Base-by-base conservation (phyloP, 2,888 invertebrate species). In the Ptilodon capucinus region DNA sequence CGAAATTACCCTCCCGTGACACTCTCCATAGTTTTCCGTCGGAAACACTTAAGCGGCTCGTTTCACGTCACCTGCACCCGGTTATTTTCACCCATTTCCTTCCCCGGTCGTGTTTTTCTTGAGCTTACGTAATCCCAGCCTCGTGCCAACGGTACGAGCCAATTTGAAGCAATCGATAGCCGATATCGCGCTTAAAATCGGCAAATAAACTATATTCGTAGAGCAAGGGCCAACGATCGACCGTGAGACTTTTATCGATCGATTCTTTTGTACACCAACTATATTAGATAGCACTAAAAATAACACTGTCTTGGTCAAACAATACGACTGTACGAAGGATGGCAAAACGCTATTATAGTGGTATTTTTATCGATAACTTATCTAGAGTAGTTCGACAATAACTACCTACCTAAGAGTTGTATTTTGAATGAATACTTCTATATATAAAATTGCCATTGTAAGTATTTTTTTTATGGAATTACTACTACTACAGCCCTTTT, bases 141-240 rank as follows among this genome's bases (percentile, higher is more conserved):
- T 45, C 28, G 48, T 42, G 57, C 46, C 63, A 60, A 64, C 64
- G 61, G 51, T 58, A 62, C 56, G 59, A 68, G 60, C 64, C 68
- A 68, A 72, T 74, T 71, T 69, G 47, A 42, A 52, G 42, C 46
- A 69, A 75, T 74, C 74, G 53, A 69, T 74, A 65, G 35, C 34
- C 57, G 60, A 63, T 61, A 63, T 51, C 54, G 39, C 38, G 40
- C 34, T 60, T 51, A 42, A 55, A 61, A 57, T 60, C 45, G 48
- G 35, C 48, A 34, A 46, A 46, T 51, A 46, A 43, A 44, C 43
- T 25, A 28, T 32, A 17, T 34, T 32, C 4, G 40, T 34, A 16
- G 11, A 32, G 34, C 9, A 23, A 30, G 32, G 2, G 34, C 30
- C 34, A 21, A 11, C 35, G 35, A 35, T 17, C 16, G 4, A 35